Evolutionary conservation across 2,113 vertebrate species (phyloP).

Genomic region (Corythornis madagascariensis): DNA sequence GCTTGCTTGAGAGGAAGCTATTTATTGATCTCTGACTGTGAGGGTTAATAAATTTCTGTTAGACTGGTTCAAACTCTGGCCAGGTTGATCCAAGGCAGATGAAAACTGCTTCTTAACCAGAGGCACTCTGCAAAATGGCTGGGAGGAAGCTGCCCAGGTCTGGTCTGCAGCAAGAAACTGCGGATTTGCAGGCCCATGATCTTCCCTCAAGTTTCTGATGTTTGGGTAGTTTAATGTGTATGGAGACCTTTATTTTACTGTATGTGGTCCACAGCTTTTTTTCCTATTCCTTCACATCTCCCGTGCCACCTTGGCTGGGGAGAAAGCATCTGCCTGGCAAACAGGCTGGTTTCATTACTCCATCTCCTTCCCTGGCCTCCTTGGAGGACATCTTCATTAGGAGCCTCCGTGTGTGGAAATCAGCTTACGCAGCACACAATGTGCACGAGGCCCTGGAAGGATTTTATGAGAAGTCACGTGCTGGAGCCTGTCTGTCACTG

Average conservation of each 20-base stretch:
- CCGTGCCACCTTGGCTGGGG: not conserved
- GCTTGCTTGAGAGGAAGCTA: not conserved
- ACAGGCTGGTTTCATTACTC: slow-evolving; percentile 11
- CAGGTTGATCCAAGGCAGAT: slow-evolving; percentile 19
- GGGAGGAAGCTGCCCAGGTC: not conserved
- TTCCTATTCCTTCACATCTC: not conserved
- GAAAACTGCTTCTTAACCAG: slow-evolving; percentile 20
- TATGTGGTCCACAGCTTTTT: not conserved
- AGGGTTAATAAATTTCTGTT: slow-evolving; percentile 59
- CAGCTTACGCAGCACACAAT: not conserved
- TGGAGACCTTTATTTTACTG: not conserved
- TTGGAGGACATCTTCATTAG: slow-evolving; percentile 40
- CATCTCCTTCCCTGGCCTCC: not conserved
- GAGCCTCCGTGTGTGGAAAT: slow-evolving; percentile 5
- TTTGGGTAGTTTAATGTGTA: not conserved
- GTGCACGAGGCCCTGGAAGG: not conserved
- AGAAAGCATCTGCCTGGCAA: not conserved
- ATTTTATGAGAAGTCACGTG: slow-evolving; percentile 39
- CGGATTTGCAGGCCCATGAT: not conserved
- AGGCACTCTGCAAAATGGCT: not conserved
- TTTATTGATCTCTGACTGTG: slow-evolving; percentile 44
- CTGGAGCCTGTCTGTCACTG: not conserved
- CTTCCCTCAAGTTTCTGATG: not conserved
- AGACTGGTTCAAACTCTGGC: slow-evolving; percentile 31
- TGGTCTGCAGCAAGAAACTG: not conserved